Conservation (phyloP, 2,113 vertebrate species). For the Nibea albiflora region DNA sequence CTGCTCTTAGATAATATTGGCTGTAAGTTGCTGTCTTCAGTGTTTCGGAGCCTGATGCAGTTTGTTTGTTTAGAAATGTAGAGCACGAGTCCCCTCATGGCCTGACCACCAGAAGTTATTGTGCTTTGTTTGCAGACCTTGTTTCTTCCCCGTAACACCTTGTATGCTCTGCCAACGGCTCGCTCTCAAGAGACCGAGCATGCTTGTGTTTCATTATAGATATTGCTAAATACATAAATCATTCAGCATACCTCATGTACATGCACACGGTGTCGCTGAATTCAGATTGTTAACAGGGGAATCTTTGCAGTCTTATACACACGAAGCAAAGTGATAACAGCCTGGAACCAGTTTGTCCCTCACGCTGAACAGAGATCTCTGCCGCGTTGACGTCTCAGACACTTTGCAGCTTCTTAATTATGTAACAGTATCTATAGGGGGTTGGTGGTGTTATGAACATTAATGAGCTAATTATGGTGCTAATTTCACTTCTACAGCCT, state of each 20-base stretch:
- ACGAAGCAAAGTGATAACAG: background rate
- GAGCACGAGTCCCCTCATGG: background rate
- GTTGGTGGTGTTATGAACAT: background rate
- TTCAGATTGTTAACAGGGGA: background rate
- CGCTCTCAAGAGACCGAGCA: background rate
- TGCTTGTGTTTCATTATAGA: background rate
- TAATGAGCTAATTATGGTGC: slow-evolving; percentile 4
- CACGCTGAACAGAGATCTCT: slow-evolving; percentile 22
- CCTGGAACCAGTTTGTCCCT: slow-evolving; percentile 11
- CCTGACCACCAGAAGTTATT: slow-evolving; percentile 1
- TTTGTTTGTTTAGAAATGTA: slow-evolving; percentile 4
- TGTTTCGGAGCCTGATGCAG: background rate
- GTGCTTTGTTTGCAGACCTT: background rate
- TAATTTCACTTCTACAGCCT: slow-evolving; percentile 22
- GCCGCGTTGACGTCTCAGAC: background rate
- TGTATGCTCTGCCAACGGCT: background rate
- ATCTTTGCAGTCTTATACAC: background rate
- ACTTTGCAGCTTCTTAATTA: slow-evolving; percentile 35
- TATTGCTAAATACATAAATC: background rate
- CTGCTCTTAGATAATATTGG: background rate
- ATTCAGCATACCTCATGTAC: background rate
- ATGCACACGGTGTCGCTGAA: background rate
- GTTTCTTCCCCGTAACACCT: background rate
- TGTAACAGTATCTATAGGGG: slow-evolving; percentile 5
- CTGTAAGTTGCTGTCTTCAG: background rate